phyloP scores from a whole-genome alignment of 2,888 invertebrate species.

The Drosophila gaucha region DNA sequence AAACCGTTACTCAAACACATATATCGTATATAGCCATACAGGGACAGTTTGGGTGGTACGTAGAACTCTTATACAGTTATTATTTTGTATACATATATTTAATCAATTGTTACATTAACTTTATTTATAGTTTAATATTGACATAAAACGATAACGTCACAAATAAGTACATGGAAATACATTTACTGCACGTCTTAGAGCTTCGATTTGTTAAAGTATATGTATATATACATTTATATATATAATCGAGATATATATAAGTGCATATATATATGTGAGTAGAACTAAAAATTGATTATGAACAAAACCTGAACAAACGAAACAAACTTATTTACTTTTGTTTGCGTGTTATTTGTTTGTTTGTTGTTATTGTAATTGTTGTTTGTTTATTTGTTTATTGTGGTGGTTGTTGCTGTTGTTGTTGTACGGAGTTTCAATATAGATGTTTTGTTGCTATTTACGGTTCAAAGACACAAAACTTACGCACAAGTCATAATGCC shows the following conservation, averaged over 20 bases:
- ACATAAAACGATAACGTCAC: slow-evolving; percentile 61
- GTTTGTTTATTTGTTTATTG: slow-evolving; percentile 33
- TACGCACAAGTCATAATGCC: slow-evolving; percentile 17
- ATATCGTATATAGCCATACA: slow-evolving; percentile 9
- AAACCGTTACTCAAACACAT: slow-evolving; percentile 30
- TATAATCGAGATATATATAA: slow-evolving; percentile 36
- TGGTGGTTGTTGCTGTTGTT: slow-evolving; percentile 27
- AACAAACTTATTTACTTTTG: slow-evolving; percentile 60
- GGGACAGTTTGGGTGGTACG: slow-evolving; percentile 10
- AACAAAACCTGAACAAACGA: slow-evolving; percentile 56
- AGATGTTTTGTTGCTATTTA: slow-evolving; percentile 19
- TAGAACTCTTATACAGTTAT: slow-evolving; percentile 22
- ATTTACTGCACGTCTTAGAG: slow-evolving; percentile 83
- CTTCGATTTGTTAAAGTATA: slow-evolving; percentile 79
- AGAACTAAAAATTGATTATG: slow-evolving; percentile 51
- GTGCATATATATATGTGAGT: slow-evolving; percentile 33
- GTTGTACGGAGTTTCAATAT: slow-evolving; percentile 17
- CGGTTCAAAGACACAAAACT: slow-evolving; percentile 43
- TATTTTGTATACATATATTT: slow-evolving; percentile 17
- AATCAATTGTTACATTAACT: slow-evolving; percentile 48
- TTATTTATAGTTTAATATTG: slow-evolving; percentile 37
- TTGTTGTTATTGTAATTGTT: slow-evolving; percentile 24
- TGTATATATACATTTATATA: slow-evolving; percentile 36
- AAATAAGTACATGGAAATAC: slow-evolving; percentile 72
- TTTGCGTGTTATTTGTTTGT: slow-evolving; percentile 51